Evolutionary conservation across 2,113 vertebrate species (phyloP).

Genomic region (Mionectes macconnelli): DNA sequence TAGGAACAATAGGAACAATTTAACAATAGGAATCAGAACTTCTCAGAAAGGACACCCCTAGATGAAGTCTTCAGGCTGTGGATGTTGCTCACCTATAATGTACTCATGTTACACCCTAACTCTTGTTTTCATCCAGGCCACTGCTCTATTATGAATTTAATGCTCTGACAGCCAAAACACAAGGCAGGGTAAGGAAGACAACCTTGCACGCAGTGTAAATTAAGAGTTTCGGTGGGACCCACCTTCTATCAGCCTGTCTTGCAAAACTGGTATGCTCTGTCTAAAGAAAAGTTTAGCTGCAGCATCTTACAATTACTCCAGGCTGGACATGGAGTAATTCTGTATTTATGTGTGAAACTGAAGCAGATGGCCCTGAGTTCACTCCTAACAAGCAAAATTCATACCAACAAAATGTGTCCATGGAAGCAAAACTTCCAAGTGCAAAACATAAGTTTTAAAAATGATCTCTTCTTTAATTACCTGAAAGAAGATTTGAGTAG

Average conservation of each 20-base stretch:
- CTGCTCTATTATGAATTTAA: background rate
- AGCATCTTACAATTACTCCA: background rate
- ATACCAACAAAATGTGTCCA: background rate
- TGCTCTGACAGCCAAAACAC: background rate
- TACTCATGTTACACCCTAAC: background rate
- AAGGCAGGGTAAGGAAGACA: background rate
- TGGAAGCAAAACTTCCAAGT: background rate
- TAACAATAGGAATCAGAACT: background rate
- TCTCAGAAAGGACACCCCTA: background rate
- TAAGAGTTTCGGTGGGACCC: background rate
- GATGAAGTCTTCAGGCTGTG: background rate
- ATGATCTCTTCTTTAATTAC: background rate
- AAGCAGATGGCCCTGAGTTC: background rate
- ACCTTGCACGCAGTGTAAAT: background rate
- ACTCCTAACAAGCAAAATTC: background rate
- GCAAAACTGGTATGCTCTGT: fast-evolving
- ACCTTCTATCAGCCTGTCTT: background rate
- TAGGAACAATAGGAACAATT: background rate
- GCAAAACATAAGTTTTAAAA: background rate
- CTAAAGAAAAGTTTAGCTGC: background rate
- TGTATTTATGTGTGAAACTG: background rate
- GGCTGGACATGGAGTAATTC: background rate
- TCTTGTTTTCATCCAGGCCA: background rate
- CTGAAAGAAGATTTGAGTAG: background rate
- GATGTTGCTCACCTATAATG: background rate